phyloP scores from a whole-genome alignment of 2,113 vertebrate genomes.

The Heterocephalus glaber region DNA sequence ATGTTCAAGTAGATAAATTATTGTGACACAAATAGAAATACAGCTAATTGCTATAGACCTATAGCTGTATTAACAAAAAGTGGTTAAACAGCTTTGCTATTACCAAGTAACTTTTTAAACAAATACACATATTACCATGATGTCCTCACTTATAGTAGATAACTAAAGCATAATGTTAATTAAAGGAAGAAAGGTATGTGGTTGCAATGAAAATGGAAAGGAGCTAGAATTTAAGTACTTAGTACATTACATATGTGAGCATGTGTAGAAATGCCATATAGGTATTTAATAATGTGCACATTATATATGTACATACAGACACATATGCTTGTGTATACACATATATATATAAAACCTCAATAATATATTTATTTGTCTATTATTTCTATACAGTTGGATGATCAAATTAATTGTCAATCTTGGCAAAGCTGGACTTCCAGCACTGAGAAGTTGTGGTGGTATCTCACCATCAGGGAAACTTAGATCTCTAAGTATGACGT shows the following conservation, averaged over 20 bases:
- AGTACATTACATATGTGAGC: neutral
- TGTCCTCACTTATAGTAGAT: neutral
- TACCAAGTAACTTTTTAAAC: neutral
- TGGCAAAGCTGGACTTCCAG: neutral
- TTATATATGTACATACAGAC: neutral
- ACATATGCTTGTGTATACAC: neutral
- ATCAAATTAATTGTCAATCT: neutral
- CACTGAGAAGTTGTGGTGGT: neutral
- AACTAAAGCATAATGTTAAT: neutral
- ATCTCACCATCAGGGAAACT: neutral
- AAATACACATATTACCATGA: neutral
- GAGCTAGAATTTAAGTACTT: neutral
- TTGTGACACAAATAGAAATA: constrained; percentile 30
- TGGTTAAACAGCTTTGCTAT: neutral
- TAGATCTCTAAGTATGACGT: neutral
- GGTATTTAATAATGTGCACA: neutral
- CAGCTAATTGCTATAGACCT: neutral
- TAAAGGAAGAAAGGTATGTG: neutral
- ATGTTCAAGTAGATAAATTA: neutral
- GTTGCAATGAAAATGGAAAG: neutral
- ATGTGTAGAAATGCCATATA: neutral
- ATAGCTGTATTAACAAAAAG: neutral
- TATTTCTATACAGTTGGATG: neutral
- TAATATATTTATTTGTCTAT: neutral
- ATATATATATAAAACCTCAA: neutral